Evolutionary conservation across 2,888 invertebrate species (phyloP), one percentile per base, ranked within the genome.

Genomic region (Leptopterna dolabrata): DNA sequence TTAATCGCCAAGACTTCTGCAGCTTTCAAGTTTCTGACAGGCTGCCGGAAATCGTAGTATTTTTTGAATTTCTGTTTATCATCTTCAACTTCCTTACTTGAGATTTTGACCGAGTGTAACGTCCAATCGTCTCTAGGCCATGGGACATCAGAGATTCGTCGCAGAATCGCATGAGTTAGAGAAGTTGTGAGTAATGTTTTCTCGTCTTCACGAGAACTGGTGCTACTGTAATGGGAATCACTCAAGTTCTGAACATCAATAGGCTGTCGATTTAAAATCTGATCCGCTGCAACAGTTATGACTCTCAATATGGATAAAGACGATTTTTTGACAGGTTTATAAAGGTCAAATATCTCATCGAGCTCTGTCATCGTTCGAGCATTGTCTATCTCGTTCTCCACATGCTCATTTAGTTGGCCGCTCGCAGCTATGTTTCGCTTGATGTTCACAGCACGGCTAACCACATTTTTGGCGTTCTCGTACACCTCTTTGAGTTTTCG

Each of bases 1-100:
- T 97, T 97, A 16, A 98, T 94, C 0, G 98, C 98, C 90, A 88
- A 41, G 91, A 94, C 94, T 92, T 97, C 97, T 93, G 98, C 96
- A 0, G 97, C 95, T 91, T 96, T 96, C 2, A 97, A 93, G 91
- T 92, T 93, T 51, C 93, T 94, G 6, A 94, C 93, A 4, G 93
- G 92, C 71, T 93, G 93, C 90, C 93, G 94, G 92, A 95, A 97
- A 87, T 96, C 94, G 91, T 95, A 96, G 92, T 97, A 98, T 89
- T 94, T 92, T 91, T 96, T 94, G 92, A 85, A 88, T 45, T 86
- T 82, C 29, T 88, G 87, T 70, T 87, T 73, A 16, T 80, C 80
- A 36, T 70, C 86, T 70, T 47, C 76, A 41, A 41, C 30, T 85
- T 86, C 80, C 70, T 73, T 11, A 45, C 24, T 45, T 6, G 80